A percentile compares a stretch with the other conserved stretches of the same genome.
These are phyloP conservation scores for Pteruthius melanotis DNA, from an alignment of 2,113 vertebrate species.

Conservation along the genomic window DNA sequence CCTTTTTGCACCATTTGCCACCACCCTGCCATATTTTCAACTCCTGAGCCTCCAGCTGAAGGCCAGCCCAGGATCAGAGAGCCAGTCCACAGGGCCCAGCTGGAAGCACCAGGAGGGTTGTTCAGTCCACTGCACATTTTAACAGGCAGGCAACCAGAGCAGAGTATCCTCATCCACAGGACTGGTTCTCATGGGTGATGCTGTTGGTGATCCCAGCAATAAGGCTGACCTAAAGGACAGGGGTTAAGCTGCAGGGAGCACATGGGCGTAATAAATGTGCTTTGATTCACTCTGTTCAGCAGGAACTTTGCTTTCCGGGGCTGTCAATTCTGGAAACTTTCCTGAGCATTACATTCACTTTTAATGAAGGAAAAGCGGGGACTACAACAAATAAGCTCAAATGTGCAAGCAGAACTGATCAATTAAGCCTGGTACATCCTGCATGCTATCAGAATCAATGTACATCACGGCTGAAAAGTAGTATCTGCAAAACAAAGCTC, in stretches of 20 bases:
- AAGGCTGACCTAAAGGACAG: not conserved
- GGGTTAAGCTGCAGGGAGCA: not conserved
- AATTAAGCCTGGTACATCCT: conserved; percentile 8
- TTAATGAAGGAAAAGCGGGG: conserved; percentile 1
- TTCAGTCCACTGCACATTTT: not conserved
- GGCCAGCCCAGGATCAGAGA: not conserved
- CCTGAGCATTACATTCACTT: not conserved
- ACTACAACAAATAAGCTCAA: not conserved
- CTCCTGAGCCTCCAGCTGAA: not conserved
- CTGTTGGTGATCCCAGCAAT: not conserved
- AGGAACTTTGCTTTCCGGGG: not conserved
- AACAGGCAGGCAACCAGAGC: not conserved
- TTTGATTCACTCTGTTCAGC: not conserved
- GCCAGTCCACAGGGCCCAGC: not conserved
- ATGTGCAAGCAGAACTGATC: not conserved
- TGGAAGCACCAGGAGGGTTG: not conserved
- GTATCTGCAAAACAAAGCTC: not conserved
- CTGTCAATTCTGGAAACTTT: conserved; percentile 24
- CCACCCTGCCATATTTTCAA: not conserved
- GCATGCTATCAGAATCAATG: not conserved
- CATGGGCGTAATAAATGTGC: not conserved
- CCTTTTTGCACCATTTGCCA: not conserved
- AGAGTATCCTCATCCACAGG: not conserved
- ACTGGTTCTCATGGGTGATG: not conserved
- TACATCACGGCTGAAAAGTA: not conserved